Evolutionary conservation across 1,140 invertebrate genomes (phyloP).

Genomic region (Drosophila rhopaloa): DNA sequence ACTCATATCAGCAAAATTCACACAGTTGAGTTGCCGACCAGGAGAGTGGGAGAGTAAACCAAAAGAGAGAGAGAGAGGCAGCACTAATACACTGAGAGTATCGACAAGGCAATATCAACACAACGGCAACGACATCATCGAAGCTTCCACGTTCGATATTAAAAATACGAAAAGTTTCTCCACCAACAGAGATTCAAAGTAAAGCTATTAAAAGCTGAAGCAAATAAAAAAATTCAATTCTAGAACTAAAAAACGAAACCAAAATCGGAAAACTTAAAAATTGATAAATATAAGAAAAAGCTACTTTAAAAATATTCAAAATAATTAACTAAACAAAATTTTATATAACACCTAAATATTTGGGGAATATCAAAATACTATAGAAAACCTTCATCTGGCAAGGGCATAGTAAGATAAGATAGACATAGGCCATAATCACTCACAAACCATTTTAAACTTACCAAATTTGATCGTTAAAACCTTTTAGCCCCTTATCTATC

Average conservation of each 20-base stretch:
- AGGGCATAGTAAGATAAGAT: neutral
- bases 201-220: conserved; percentile 21
- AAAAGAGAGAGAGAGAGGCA: conserved; percentile 12
- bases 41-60: conserved; percentile 9
- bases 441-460: neutral
- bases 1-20: conserved; percentile 71
- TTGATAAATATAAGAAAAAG: neutral
- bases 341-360: neutral
- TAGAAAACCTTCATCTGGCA: neutral
- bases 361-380: neutral
- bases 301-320: neutral
- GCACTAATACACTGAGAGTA: conserved; percentile 55
- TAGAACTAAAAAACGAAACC: neutral
- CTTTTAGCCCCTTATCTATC: conserved; percentile 20
- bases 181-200: conserved; percentile 18
- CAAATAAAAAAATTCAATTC: neutral
- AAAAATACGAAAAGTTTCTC: conserved; percentile 56
- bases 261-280: neutral
- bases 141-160: conserved; percentile 58
- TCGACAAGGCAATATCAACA: conserved; percentile 69
- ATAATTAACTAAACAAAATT: too few relatives aligned
- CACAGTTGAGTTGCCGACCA: conserved; percentile 42
- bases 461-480: neutral
- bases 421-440: neutral
- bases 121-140: conserved; percentile 19